Base-by-base conservation (phyloP, 2,113 vertebrate species). In the Indri indri region DNA sequence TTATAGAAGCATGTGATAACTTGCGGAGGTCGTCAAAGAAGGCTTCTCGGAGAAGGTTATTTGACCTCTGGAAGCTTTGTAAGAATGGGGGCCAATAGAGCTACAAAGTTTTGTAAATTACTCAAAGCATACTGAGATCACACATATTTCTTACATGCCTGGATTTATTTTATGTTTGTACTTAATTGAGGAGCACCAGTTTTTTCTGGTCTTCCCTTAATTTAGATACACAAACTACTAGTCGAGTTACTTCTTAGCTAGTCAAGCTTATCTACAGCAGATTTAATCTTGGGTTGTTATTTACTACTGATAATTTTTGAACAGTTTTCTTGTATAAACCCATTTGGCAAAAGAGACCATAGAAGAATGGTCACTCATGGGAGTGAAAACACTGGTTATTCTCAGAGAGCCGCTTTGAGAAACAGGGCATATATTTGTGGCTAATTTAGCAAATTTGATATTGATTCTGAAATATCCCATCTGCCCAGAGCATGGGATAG, bases 361-460 rank as follows among this genome's bases (percentile, higher is more conserved):
- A n/a, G 81, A 47, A 63, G 93, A 96, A 85, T 52, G 30, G n/a
- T n/a, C n/a, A n/a, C n/a, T 90, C 16, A 40, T 25, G 20, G 65
- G 37, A 74, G 32, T 66, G 37, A 63, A 9, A 88, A 50, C 70
- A 54, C 10, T 59, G 16, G 11, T 74, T 68, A 47, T 57, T 88
- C 23, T 93, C 70, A 90, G 88, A 94, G 90, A 88, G 37, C 23
- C 79, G 8, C 14, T 79, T 50, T 81, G 65, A 89, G 79, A 91
- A 95, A 90, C 34, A 27, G 20, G 30, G 11, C 50, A 63, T 93
- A 85, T 66, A 66, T 90, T 63, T 76, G 17, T 63, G 40, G 45
- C 25, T 87, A 76, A 50, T 11, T 85, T 89, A 84, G 47, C 17
- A 84, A 42, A 42, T 42, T 42, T 74, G 42, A 85, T 57, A 66